Evolutionary conservation across 2,888 invertebrate genomes (phyloP).

Genomic region (Pseudeuparius sepicola): DNA sequence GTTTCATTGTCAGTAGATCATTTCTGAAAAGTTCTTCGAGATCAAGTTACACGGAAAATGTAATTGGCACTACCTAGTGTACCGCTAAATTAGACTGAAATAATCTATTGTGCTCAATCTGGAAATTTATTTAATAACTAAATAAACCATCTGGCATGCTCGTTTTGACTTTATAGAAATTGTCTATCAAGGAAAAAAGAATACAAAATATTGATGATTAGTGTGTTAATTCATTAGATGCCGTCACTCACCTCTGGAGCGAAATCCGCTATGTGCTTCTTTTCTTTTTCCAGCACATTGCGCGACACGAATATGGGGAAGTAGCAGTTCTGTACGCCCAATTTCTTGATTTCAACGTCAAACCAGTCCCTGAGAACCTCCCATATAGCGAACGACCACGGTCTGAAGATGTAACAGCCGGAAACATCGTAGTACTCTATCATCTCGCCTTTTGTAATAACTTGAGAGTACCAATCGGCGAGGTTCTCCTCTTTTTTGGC

Average conservation of each 20-base stretch:
- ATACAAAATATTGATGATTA: not conserved
- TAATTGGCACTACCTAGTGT: too few relatives aligned
- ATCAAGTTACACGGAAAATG: too few relatives aligned
- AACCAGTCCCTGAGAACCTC: constrained; percentile 81
- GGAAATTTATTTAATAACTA: too few relatives aligned
- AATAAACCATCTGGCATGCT: too few relatives aligned
- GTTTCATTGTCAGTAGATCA: too few relatives aligned
- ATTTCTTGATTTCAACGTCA: constrained; percentile 72
- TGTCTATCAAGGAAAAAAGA: not conserved
- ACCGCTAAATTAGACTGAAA: too few relatives aligned
- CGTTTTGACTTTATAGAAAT: too few relatives aligned
- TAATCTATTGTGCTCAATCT: too few relatives aligned
- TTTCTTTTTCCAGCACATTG: constrained; percentile 85
- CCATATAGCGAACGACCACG: constrained; percentile 97
- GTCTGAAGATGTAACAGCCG: constrained; percentile 94
- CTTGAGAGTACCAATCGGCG: constrained; percentile 97
- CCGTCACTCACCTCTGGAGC: constrained; percentile 69
- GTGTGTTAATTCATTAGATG: too few relatives aligned
- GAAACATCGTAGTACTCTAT: constrained; percentile 99
- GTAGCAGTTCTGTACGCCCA: constrained; percentile 94
- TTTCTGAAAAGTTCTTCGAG: too few relatives aligned
- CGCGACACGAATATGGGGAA: constrained; percentile 97
- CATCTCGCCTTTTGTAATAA: constrained; percentile 85
- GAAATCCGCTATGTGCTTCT: constrained; percentile 95
- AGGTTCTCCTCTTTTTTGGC: constrained; percentile 87